A percentile compares a stretch with the other conserved stretches of the same genome.
Conservation (phyloP, 2,888 invertebrate genomes). For the Escarpia spicata region DNA sequence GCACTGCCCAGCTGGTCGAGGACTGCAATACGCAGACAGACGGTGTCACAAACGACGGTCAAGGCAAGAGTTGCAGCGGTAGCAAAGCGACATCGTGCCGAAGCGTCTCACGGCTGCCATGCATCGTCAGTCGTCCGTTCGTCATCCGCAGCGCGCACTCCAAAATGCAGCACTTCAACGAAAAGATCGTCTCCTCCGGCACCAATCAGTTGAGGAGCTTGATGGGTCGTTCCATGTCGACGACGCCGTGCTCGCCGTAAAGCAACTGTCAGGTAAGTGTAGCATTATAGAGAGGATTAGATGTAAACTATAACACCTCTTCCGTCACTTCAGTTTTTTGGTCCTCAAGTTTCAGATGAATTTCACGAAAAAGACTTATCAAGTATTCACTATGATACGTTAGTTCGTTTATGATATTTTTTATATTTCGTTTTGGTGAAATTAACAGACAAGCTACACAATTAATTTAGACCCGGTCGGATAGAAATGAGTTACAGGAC, state of each 20-base stretch:
- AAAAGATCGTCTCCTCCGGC: not conserved
- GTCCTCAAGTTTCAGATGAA: too few species aligned
- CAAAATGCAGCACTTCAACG: not conserved
- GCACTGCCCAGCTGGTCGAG: not conserved
- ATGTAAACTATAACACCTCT: too few species aligned
- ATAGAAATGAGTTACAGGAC: too few species aligned
- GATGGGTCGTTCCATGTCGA: not conserved
- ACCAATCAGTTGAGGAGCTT: not conserved
- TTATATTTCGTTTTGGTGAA: too few species aligned
- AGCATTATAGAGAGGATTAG: not conserved
- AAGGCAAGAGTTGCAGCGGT: not conserved
- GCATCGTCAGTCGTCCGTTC: not conserved
- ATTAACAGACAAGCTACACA: too few species aligned
- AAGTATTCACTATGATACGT: too few species aligned
- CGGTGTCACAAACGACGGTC: not conserved
- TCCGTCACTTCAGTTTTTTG: too few species aligned
- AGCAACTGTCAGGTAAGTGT: not conserved
- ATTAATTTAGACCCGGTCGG: too few species aligned
- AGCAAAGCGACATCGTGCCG: not conserved
- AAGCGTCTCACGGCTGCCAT: not conserved
- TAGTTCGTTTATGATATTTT: too few species aligned
- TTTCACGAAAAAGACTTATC: too few species aligned
- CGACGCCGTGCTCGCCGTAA: not conserved
- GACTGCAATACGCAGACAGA: not conserved
- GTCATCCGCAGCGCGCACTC: not conserved